A percentile compares a stretch with the other conserved stretches of the same genome.
phyloP scores from a whole-genome alignment of 2,113 vertebrate genomes.

The Chroicocephalus ridibundus region DNA sequence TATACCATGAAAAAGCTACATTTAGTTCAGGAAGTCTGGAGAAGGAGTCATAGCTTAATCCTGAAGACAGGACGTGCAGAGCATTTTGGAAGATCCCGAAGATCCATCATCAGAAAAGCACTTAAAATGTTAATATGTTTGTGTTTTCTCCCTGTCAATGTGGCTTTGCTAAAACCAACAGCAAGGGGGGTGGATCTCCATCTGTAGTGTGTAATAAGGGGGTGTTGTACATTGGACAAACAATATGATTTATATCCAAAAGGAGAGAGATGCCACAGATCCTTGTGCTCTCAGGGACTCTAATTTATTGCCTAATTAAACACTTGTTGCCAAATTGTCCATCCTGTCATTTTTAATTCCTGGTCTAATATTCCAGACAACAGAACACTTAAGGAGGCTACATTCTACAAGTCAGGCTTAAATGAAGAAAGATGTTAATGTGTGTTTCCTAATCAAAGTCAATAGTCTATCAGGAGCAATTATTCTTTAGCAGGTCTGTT shows the following conservation, averaged over 20 bases:
- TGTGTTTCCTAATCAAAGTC: conserved; percentile 34
- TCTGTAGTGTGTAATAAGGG: not conserved
- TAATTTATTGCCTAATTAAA: conserved; percentile 67
- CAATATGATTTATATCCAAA: conserved; percentile 40
- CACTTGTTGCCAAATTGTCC: conserved; percentile 48
- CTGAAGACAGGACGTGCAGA: not conserved
- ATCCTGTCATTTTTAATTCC: conserved; percentile 65
- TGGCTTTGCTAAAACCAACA: not conserved
- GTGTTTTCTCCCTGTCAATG: not conserved
- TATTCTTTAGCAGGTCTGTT: not conserved
- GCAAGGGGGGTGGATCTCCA: not conserved
- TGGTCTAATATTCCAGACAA: conserved; percentile 49
- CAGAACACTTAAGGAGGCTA: conserved; percentile 16
- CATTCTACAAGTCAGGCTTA: not conserved
- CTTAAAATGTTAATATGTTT: not conserved
- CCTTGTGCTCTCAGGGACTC: conserved; percentile 23
- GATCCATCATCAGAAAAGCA: not conserved
- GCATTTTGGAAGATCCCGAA: not conserved
- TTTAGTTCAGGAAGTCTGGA: not conserved
- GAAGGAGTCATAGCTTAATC: not conserved
- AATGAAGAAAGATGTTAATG: conserved; percentile 46
- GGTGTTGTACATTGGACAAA: not conserved
- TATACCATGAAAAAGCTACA: not conserved
- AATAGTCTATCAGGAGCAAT: conserved; percentile 28
- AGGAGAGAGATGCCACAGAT: conserved; percentile 12